phyloP scores from a whole-genome alignment of 2,888 invertebrate genomes.

The Mythimna albipuncta region DNA sequence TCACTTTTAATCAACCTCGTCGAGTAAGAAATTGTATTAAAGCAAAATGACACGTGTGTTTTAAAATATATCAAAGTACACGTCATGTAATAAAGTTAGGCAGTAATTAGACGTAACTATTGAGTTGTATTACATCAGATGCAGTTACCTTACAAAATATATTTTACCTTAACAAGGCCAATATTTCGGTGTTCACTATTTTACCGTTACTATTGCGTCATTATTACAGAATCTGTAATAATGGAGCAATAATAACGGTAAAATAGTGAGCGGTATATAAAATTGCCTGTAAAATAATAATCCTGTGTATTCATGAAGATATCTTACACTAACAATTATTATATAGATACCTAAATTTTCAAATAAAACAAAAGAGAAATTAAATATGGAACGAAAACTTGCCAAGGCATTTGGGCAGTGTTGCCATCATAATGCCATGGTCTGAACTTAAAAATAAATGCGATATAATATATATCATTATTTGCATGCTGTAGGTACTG shows the following conservation, averaged over 20 bases:
- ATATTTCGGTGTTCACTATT: not conserved
- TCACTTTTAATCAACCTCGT: not conserved
- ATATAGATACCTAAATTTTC: too few relatives aligned
- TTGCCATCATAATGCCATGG: too few relatives aligned
- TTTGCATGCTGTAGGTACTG: constrained; percentile 10
- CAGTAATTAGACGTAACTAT: constrained; percentile 14
- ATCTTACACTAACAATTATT: too few relatives aligned
- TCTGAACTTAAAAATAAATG: not conserved
- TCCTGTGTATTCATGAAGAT: too few relatives aligned
- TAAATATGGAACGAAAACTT: too few relatives aligned
- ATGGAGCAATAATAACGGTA: too few relatives aligned
- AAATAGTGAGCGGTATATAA: not conserved
- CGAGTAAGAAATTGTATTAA: not conserved
- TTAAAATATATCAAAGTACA: constrained; percentile 1
- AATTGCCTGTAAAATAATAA: not conserved
- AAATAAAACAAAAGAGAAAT: too few relatives aligned
- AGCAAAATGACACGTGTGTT: constrained; percentile 3
- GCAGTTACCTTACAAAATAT: constrained; percentile 14
- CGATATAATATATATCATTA: not conserved
- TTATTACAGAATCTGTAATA: not conserved
- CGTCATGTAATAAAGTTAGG: constrained; percentile 2
- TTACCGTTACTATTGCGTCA: constrained; percentile 25
- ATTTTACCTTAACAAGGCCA: constrained; percentile 2
- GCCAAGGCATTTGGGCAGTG: too few relatives aligned
- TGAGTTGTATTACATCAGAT: constrained; percentile 46